Percentiles rank a stretch among this genome's conserved stretches.
Conservation (phyloP, 1,140 invertebrate species). For the Ganaspis sp. region DNA sequence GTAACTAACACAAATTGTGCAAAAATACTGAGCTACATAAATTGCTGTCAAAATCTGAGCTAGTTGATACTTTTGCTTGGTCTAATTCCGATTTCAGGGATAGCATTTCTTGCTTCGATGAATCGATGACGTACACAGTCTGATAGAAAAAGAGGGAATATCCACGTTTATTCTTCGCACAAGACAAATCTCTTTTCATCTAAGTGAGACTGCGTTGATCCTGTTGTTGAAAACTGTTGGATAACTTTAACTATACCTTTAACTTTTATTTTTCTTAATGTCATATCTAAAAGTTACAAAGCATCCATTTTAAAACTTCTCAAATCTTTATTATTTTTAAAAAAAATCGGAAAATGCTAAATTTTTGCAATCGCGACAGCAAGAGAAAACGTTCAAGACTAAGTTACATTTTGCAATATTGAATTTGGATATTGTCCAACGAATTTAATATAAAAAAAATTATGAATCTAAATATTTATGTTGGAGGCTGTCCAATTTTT, state of each 20-base stretch:
- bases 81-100: constrained; percentile 2
- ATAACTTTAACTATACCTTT: background rate
- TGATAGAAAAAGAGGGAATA: background rate
- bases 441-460: background rate
- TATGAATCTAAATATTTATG: background rate
- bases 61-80: constrained; percentile 12
- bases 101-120: background rate
- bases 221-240: background rate
- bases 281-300: background rate
- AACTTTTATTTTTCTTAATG: background rate
- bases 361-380: background rate
- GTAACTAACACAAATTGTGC: constrained; percentile 44
- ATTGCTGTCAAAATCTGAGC: constrained; percentile 10
- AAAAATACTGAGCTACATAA: constrained; percentile 42
- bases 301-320: background rate
- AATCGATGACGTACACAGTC: background rate
- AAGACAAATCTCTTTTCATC: constrained; percentile 10
- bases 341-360: background rate
- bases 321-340: background rate
- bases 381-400: too few relatives aligned
- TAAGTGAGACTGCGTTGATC: background rate
- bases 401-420: too few relatives aligned
- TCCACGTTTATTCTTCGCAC: background rate
- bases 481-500: background rate
- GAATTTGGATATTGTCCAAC: background rate